Percentiles rank a stretch among this genome's conserved stretches.
Evolutionary conservation across 2,797 vertebrate species (phyloP).

Genomic region (Mus spretus): DNA sequence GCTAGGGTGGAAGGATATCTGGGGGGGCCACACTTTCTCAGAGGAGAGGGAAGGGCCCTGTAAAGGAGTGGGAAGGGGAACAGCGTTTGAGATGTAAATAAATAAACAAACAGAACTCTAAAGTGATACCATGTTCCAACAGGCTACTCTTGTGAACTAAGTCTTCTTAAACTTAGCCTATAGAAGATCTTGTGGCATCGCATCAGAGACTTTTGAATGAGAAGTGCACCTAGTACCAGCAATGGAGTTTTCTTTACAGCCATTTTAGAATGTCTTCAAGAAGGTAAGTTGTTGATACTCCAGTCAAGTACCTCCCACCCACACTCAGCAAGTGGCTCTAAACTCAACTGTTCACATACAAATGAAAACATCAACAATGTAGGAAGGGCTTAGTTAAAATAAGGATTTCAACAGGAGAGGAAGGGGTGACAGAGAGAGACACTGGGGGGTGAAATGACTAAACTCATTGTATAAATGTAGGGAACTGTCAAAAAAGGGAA

Average conservation of each 20-base stretch:
- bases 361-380: not conserved
- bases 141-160: not conserved
- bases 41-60: no score
- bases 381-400: not conserved
- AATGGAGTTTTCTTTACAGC: not conserved
- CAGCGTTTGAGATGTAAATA: no score
- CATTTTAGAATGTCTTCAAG: conserved; percentile 17
- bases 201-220: conserved; percentile 6
- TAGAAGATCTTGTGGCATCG: not conserved
- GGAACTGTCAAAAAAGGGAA: not conserved
- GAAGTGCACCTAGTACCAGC: not conserved
- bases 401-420: not conserved
- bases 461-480: not conserved
- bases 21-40: no score
- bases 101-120: no score
- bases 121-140: not conserved
- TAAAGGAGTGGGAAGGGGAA: no score
- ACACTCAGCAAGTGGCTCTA: not conserved
- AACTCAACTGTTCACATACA: not conserved
- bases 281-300: not conserved
- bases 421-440: not conserved
- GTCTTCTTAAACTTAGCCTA: conserved; percentile 17
- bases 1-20: no score
- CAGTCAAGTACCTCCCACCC: not conserved
- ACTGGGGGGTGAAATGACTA: not conserved